A percentile compares a stretch with the other conserved stretches of the same genome.
Conservation (phyloP, 2,797 vertebrate genomes). For the Sphenodon punctatus region DNA sequence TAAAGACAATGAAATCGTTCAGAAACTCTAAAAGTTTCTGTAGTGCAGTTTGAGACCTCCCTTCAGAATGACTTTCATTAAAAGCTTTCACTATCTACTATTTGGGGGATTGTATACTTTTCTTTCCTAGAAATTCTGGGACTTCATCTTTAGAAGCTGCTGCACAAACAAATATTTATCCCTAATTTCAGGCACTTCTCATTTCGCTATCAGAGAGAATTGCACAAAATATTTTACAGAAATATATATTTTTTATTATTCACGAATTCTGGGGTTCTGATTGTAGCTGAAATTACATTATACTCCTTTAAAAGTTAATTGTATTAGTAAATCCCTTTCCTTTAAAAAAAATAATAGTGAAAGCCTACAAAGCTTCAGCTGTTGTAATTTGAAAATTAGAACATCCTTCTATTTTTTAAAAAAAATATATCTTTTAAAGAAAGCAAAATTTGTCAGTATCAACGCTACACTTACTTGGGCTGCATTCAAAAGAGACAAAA, state of each 20-base stretch:
- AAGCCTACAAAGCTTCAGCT: constrained; percentile 30
- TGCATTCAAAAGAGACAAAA: too few species aligned
- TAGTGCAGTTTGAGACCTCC: not conserved
- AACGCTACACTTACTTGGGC: too few species aligned
- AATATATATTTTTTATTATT: not conserved
- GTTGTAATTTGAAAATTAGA: not conserved
- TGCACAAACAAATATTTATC: not conserved
- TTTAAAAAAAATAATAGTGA: constrained; percentile 32
- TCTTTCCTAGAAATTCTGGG: too few species aligned
- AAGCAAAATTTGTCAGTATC: not conserved
- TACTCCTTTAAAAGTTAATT: constrained; percentile 35
- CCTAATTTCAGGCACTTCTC: not conserved
- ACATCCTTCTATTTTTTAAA: constrained; percentile 2
- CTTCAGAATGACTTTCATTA: not conserved
- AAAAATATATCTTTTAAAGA: constrained; percentile 6
- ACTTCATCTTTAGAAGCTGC: too few species aligned
- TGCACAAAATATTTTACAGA: too few species aligned
- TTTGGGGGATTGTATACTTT: not conserved
- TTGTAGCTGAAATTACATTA: too few species aligned
- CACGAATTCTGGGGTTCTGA: too few species aligned
- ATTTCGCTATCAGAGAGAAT: not conserved
- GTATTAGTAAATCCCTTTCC: constrained; percentile 2
- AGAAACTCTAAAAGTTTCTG: too few species aligned
- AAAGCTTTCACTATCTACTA: not conserved
- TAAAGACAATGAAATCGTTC: too few species aligned